Conservation (phyloP, 2,113 vertebrate species). For the Cyprinodon brontotheroides region DNA sequence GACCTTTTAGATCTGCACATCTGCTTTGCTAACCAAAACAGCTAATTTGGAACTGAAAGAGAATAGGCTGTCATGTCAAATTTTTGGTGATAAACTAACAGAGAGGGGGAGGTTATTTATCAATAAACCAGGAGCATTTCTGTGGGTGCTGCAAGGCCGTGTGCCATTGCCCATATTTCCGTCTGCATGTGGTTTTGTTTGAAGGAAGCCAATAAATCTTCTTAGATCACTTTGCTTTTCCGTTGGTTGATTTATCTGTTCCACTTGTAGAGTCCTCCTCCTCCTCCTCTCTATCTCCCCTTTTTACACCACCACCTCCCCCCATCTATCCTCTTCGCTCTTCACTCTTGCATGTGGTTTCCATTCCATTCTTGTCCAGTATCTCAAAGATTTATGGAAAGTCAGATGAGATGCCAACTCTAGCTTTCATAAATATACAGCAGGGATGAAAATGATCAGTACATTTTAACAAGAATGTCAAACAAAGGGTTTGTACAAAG, state of each 20-base stretch:
- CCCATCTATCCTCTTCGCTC: conserved; percentile 2
- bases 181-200: conserved; percentile 64
- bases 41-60: conserved; percentile 77
- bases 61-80: conserved; percentile 51
- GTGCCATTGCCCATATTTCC: background rate
- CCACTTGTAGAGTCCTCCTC: conserved; percentile 34
- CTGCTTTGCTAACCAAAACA: conserved; percentile 73
- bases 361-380: conserved; percentile 65
- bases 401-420: conserved; percentile 73
- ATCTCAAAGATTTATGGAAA: conserved; percentile 80
- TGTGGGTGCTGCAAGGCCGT: background rate
- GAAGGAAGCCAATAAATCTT: conserved; percentile 45
- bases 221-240: conserved; percentile 67
- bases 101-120: conserved; percentile 36
- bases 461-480: conserved; percentile 61
- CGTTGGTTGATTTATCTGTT: conserved; percentile 66
- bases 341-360: conserved; percentile 74
- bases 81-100: conserved; percentile 47
- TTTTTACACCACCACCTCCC: background rate
- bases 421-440: conserved; percentile 72
- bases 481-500: conserved; percentile 48
- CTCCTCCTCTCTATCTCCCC: background rate
- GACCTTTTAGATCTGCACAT: conserved; percentile 75
- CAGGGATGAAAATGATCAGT: conserved; percentile 51
- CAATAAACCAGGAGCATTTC: conserved; percentile 14